Conservation (phyloP, 2,888 invertebrate species). For the Nomada flava region DNA sequence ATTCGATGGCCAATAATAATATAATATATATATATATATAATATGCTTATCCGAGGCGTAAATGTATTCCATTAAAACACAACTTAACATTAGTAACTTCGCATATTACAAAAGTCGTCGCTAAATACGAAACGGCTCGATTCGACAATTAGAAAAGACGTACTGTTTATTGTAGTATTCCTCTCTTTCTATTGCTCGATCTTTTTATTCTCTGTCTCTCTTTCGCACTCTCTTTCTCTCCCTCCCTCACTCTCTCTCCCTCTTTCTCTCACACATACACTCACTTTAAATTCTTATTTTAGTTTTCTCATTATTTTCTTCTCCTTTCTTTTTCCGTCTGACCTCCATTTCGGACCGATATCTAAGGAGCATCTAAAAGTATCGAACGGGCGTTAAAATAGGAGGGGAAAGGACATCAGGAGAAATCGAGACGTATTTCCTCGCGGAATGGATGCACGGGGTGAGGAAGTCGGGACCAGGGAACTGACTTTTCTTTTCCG, state of each 20-base stretch:
- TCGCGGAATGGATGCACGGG: slow-evolving; percentile 12
- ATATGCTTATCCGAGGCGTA: neutral
- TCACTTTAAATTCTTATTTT: neutral
- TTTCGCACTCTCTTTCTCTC: neutral
- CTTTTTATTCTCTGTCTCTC: neutral
- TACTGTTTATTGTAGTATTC: slow-evolving; percentile 20
- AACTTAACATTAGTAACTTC: slow-evolving; percentile 63
- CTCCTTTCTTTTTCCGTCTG: neutral
- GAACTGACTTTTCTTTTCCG: slow-evolving; percentile 68
- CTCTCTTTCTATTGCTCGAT: slow-evolving; percentile 4
- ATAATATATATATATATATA: slow-evolving; percentile 35
- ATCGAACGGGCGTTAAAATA: slow-evolving; percentile 54
- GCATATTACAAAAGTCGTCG: slow-evolving; percentile 66
- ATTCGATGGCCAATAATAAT: slow-evolving; percentile 52
- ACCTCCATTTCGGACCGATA: slow-evolving; percentile 50
- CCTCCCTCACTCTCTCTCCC: too few species aligned
- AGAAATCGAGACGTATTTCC: neutral
- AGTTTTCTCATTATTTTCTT: neutral
- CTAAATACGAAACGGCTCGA: slow-evolving; percentile 51
- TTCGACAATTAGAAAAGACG: slow-evolving; percentile 58
- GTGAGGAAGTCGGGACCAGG: slow-evolving; percentile 41
- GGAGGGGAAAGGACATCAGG: slow-evolving; percentile 32
- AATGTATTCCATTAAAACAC: slow-evolving; percentile 45
- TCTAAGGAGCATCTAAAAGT: slow-evolving; percentile 59
- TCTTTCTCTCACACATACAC: too few species aligned